Base-by-base conservation (phyloP, 2,797 vertebrate species). In the Danio kyathit region DNA sequence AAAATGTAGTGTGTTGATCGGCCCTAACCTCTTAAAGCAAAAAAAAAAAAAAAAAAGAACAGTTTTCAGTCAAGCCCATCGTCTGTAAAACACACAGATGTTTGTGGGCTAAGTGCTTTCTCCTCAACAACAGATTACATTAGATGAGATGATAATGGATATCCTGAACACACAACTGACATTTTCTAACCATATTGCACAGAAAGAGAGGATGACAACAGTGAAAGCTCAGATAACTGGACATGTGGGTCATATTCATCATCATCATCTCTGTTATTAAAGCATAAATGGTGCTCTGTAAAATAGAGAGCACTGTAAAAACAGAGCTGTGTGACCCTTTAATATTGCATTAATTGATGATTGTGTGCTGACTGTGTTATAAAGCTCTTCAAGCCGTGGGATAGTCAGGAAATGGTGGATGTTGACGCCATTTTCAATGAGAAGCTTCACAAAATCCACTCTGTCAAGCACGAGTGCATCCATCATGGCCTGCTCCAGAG, bases 391-490 rank as follows among this genome's bases (percentile, higher is more conserved):
- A 79, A 99, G 93, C 29, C 97, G 93, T 6, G 97, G 97, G 81
- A 99, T 99, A 40, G 97, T 99, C 80, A 99, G 96, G 81, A 99
- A 99, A 83, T 95, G 96, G 41, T 99, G 97, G 92, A 99, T 99
- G 76, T 97, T 98, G 78, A 99, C 98, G 9, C 98, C 98, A 0
- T 99, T 99, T 86, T 99, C 98, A 52, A 99, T 96, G 13, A 99
- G 92, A 17, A 99, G 95, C 80, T 96, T 99, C 79, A 99, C 97
- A 71, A 99, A 99, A 87, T 99, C 98, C 21, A 99, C 97, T 48
- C 98, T 92, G 84, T 99, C 98, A 83, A 99, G 88, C 69, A 99
- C 96, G 29, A 99, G 86, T 0, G 98, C 97, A 0, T 99, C 97
- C 92, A 99, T 93, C 98, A 99, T 99, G 2, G 97, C 96, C 90